These are phyloP conservation scores for Herpetotheres cachinnans DNA, from an alignment of 2,113 vertebrate genomes.

Conservation along the genomic window DNA sequence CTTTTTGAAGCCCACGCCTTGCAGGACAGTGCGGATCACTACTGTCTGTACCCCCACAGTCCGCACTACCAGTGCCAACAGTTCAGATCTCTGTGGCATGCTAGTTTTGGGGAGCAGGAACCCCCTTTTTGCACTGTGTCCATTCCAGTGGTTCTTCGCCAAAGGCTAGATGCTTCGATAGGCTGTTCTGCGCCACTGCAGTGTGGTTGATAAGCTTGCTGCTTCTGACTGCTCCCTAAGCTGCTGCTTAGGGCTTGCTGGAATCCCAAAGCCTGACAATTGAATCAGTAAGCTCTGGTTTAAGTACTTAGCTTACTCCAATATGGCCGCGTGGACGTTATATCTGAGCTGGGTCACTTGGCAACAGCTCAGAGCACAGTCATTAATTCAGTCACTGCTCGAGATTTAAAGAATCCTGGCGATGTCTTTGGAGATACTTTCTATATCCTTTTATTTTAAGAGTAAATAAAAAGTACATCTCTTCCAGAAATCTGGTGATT, in stretches of 20 bases:
- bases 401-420: not conserved
- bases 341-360: not conserved
- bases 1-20: not conserved
- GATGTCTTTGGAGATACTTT: not conserved
- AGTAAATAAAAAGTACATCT: not conserved
- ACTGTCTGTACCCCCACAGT: not conserved
- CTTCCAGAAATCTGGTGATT: not conserved
- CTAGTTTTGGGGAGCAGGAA: not conserved
- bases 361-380: not conserved
- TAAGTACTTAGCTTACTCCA: not conserved
- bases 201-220: not conserved
- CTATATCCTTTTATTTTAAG: not conserved
- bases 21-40: not conserved
- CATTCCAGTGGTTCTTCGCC: rapidly evolving
- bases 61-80: not conserved
- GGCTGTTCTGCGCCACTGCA: not conserved
- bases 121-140: not conserved
- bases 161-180: rapidly evolving
- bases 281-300: not conserved
- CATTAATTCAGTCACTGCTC: not conserved
- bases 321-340: not conserved
- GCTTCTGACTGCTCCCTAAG: not conserved
- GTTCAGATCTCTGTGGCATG: rapidly evolving
- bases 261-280: rapidly evolving
- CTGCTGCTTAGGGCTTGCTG: not conserved